Base-by-base conservation (phyloP, 2,888 invertebrate genomes). In the Pheosia gnoma region DNA sequence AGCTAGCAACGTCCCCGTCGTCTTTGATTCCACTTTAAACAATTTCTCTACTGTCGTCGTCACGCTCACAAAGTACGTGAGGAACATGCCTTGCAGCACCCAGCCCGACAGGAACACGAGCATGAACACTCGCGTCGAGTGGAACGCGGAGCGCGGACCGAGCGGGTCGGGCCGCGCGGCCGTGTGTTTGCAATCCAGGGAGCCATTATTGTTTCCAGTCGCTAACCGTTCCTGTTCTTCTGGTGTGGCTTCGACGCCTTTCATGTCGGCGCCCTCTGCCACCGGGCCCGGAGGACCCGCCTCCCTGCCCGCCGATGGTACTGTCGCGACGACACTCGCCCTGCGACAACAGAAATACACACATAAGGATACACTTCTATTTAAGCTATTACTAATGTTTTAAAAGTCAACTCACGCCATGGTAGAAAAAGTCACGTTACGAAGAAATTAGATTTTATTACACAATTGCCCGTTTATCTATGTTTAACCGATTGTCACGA, bases 1-100 rank as follows among this genome's bases (percentile, higher is more conserved):
- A 75, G 97, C 97, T 94, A 98, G 95, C 77, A 98, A 95, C 62
- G 97, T 95, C 0, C 98, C 98, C 0, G 98, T 98, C 53, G 97
- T 98, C 91, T 97, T 97, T 63, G 98, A 98, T 87, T 98, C 98
- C 67, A 98, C 96, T 93, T 97, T 97, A 87, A 98, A 98, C 66
- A 98, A 94, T 89, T 98, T 98, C 89, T 98, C 98, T 71, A 98
- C 96, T 45, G 98, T 98, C 62, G 98, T 98, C 81, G 98, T 97
- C 72, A 98, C 97, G 85, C 97, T 97, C 63, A 98, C 98, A 87
- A 98, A 98, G 89, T 98, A 98, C 53, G 98, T 98, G 89, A 97
- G 97, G 89, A 97, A 98, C 97, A 98, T 98, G 66, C 98, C 98
- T 90, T 96, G 96, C 63, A 96, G 91, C 67, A 98, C 97, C 96